phyloP scores from a whole-genome alignment of 2,797 vertebrate genomes.

The Gymnothorax javanicus region DNA sequence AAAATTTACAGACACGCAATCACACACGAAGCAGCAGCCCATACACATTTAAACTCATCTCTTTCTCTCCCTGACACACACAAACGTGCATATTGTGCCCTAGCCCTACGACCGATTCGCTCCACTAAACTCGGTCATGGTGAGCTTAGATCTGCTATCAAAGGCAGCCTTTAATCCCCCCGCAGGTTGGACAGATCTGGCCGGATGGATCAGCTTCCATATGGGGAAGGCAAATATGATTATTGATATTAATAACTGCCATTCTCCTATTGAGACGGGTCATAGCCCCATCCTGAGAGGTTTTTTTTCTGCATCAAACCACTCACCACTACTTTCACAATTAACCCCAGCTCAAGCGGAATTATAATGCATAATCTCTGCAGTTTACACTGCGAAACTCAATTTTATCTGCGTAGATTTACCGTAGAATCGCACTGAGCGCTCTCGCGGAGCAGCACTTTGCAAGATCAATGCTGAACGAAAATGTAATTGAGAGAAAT shows the following conservation, averaged over 20 bases:
- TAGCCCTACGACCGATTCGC: not conserved
- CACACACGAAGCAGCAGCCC: not conserved
- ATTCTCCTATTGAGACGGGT: not conserved
- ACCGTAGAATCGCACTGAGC: not conserved
- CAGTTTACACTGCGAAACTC: not conserved
- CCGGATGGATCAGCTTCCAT: not conserved
- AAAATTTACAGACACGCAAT: too few species aligned
- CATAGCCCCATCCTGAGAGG: not conserved
- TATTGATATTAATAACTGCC: slow-evolving; percentile 19
- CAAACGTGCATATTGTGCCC: not conserved
- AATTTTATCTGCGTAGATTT: not conserved
- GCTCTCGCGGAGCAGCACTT: not conserved
- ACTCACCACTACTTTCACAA: not conserved
- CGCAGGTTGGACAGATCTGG: not conserved
- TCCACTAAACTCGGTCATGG: slow-evolving; percentile 10
- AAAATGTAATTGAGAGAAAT: not conserved
- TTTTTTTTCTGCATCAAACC: not conserved
- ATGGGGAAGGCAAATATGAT: slow-evolving; percentile 9
- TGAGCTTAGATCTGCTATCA: slow-evolving; percentile 12
- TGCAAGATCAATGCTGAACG: not conserved
- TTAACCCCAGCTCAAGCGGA: not conserved
- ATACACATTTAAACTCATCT: not conserved
- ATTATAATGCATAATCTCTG: not conserved
- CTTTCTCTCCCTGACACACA: too few species aligned
- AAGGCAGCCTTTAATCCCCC: not conserved